Evolutionary conservation across 2,888 invertebrate genomes (phyloP).

Genomic region (Tipula unca): DNA sequence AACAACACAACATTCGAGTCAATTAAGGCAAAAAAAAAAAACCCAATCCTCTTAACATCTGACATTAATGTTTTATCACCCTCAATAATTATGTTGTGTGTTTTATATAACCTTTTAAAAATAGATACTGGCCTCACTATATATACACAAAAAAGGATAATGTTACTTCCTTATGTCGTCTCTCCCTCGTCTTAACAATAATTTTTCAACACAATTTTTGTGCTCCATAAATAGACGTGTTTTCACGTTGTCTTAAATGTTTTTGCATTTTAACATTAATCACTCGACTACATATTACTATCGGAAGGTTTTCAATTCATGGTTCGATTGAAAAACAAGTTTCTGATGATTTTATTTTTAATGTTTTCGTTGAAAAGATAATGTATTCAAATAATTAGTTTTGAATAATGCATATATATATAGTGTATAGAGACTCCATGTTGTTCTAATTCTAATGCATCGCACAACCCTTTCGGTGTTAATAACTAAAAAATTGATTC

Average conservation of each 20-base stretch:
- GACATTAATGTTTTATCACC: constrained; percentile 14
- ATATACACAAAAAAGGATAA: not conserved
- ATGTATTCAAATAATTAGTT: not conserved
- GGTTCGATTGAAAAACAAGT: not conserved
- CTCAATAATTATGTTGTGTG: not conserved
- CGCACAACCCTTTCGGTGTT: not conserved
- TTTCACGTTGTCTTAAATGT: not conserved
- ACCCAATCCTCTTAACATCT: not conserved
- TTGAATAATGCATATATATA: not conserved
- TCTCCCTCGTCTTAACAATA: not conserved
- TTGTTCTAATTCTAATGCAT: not conserved
- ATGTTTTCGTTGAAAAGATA: not conserved
- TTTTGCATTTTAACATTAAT: not conserved
- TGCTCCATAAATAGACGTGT: not conserved
- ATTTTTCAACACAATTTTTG: not conserved
- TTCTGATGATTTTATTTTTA: not conserved
- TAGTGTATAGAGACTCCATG: not conserved
- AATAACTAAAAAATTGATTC: not conserved
- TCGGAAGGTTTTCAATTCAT: not conserved
- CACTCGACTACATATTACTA: not conserved
- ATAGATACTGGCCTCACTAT: not conserved
- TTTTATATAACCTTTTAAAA: not conserved
- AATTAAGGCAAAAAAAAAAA: not conserved
- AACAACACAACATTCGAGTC: not conserved
- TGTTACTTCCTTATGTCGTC: not conserved